Base-by-base conservation (phyloP, 2,797 vertebrate species). In the Allobates femoralis region DNA sequence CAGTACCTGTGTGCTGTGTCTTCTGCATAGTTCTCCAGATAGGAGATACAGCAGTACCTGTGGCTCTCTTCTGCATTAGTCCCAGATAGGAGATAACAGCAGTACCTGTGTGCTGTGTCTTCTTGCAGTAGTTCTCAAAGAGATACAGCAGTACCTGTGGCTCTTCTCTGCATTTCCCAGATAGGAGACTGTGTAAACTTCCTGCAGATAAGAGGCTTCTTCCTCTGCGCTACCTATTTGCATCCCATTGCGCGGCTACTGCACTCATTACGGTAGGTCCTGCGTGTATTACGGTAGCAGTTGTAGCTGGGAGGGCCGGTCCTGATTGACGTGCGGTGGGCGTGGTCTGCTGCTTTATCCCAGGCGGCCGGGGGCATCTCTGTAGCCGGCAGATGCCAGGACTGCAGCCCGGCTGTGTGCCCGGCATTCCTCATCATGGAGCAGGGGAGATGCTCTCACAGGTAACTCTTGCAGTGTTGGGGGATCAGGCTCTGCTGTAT, bases 271-370 rank as follows among this genome's bases (percentile, higher is more conserved):
- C 84, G 84, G 76, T 46, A 58, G 71, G n/a, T 2, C 37, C 18
- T 79, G 32, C 18, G 32, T 26, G 41, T 26, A 62, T 28, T 85
- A 85, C 84, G 84, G 76, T 69, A 69, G 71, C 41, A 2, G n/a
- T 81, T 34, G n/a, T 46, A 46, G n/a, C 18, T 46, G 64, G 37
- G 66, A 10, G 64, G 84, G 79, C 46, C 0, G 46, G 46, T 21
- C 10, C 28, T 15, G 51, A 66, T 26, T 85, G 75, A 85, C 84
- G 76, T 56, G 5, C 26, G 7, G 60, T 41, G 75, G 83, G 83
- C 74, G 83, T 67, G 64, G 21, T 34, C 37, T 79, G 64, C 18
- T 41, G 37, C 6, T n/a, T 60, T 55, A 41, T 71, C 14, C 16
- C 51, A 41, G 34, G 76, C 62, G 19, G 64, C 46, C 2, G 11